Evolutionary conservation across 2,113 vertebrate genomes (phyloP), one percentile per base, ranked within the genome.

Genomic region (Astatoreochromis straeleni): DNA sequence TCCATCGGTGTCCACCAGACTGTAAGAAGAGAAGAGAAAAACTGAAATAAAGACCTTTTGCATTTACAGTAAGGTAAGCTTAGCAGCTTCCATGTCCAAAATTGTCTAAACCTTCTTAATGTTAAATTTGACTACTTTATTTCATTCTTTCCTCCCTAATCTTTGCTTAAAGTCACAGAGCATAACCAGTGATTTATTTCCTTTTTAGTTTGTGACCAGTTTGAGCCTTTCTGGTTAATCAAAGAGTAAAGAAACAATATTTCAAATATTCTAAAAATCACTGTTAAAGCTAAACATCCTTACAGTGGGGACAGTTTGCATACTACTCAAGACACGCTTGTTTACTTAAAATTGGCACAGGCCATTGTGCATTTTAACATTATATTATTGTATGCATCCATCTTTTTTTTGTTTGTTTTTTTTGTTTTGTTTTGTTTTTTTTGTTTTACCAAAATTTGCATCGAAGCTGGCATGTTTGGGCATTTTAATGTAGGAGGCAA

Each of bases 51-150:
- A 73, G 1, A 45, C 68, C n/a, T 45, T 45, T 73, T 73, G 40
- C 40, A 45, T 73, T 73, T 45, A 17, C 38, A 73, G 68, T 73
- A 16, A 26, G 13, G 0, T 1, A 45, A 26, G 12, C 68, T 73
- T 42, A 42, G 21, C 11, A 38, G 13, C 38, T 42, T 24, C 38
- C 38, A 70, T 0, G 1, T 70, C 0, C 21, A 70, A 42, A 26
- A 45, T 45, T 45, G 40, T 6, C 21, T 45, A 73, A 45, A 26
- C 0, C 2, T 75, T 75, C 58, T 75, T 26, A 11, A 11, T 75
- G 6, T 75, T 75, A 75, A 29, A 75, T 2, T 3, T 40, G n/a
- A 21, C 11, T 17, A 17, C 24, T 75, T 19, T 7, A 75, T 7
- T 75, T 29, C 1, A 75, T 47, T 10, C 70, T 47, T 47, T 47